Conservation (phyloP, 2,888 invertebrate species). For the Chaitophorus viminalis region DNA sequence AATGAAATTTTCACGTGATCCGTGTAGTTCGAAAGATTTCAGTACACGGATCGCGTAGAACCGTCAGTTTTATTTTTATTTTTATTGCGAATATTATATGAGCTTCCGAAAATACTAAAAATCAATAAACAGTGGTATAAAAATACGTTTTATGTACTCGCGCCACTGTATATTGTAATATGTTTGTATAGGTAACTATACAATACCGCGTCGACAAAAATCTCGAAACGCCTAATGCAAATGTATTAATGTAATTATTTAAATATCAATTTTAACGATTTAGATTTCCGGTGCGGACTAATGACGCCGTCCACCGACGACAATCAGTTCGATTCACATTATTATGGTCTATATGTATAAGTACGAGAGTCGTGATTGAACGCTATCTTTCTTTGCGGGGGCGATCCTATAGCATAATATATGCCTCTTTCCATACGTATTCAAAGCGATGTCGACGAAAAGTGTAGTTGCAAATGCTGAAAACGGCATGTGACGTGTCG, state of each 20-base stretch:
- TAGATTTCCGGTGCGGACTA: slow-evolving; percentile 1
- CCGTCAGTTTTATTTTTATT: not conserved
- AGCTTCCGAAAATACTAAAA: slow-evolving; percentile 12
- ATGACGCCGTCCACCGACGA: not conserved
- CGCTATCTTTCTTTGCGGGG: not conserved
- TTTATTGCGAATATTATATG: not conserved
- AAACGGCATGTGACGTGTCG: no score
- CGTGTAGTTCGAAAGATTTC: not conserved
- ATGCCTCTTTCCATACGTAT: no score
- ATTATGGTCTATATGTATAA: no score
- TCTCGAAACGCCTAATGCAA: not conserved
- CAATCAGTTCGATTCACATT: not conserved
- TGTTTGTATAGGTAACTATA: not conserved
- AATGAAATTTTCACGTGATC: not conserved
- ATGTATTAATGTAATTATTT: not conserved
- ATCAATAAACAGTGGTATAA: not conserved
- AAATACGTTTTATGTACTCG: not conserved
- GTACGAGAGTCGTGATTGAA: no score
- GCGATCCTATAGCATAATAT: not conserved
- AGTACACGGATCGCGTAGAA: not conserved
- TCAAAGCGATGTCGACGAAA: not conserved
- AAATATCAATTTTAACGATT: slow-evolving; percentile 7
- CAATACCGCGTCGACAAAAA: not conserved
- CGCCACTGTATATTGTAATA: not conserved
- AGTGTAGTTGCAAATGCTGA: not conserved